These are phyloP conservation scores for Venustoraphidia nigricollis DNA, from an alignment of 2,888 invertebrate genomes.

Conservation along the genomic window DNA sequence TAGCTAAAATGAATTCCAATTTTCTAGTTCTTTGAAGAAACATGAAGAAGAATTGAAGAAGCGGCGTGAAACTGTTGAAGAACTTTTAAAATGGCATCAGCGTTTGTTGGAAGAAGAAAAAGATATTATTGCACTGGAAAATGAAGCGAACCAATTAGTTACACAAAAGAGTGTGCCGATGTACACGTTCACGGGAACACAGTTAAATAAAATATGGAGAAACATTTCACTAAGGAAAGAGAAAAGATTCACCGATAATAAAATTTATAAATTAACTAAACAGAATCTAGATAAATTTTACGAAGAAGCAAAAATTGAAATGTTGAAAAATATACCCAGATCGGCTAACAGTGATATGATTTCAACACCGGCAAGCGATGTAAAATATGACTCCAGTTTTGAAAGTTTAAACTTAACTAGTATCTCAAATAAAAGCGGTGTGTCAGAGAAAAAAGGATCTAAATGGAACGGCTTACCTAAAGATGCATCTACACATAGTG, in stretches of 20 bases:
- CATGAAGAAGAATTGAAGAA: constrained; percentile 31
- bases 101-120: constrained; percentile 35
- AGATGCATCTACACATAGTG: too few relatives aligned
- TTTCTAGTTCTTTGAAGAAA: constrained; percentile 26
- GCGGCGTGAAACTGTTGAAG: constrained; percentile 32
- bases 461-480: too few relatives aligned
- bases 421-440: too few relatives aligned
- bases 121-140: constrained; percentile 32
- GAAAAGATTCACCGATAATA: constrained; percentile 25
- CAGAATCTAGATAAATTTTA: constrained; percentile 26
- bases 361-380: background rate
- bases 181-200: constrained; percentile 21
- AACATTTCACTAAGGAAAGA: constrained; percentile 26
- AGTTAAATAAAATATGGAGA: constrained; percentile 30
- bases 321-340: background rate
- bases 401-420: too few relatives aligned
- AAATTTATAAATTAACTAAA: constrained; percentile 26
- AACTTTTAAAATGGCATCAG: constrained; percentile 35
- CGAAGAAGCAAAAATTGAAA: constrained; percentile 23
- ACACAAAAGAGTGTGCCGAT: constrained; percentile 8
- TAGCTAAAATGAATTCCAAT: constrained; percentile 15
- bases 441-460: too few relatives aligned
- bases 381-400: background rate
- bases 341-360: background rate
- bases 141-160: constrained; percentile 9